Evolutionary conservation across 2,888 invertebrate genomes (phyloP).

Genomic region (Nineta flava): DNA sequence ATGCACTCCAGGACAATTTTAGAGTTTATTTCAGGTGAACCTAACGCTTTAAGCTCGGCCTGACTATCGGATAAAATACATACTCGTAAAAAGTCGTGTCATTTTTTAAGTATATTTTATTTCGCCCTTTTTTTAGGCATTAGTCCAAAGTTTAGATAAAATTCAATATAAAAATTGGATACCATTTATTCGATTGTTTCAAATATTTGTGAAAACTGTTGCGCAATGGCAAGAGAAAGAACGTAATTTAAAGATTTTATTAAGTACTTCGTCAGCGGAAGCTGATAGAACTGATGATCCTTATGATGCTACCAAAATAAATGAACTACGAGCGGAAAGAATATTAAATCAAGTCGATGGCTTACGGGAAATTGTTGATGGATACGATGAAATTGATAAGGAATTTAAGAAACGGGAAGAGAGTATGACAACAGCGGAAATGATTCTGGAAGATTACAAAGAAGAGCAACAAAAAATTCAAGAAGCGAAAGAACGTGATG

Average conservation of each 20-base stretch:
- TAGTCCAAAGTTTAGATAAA: slow-evolving; percentile 42
- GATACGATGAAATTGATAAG: slow-evolving; percentile 26
- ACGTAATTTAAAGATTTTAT: slow-evolving; percentile 7
- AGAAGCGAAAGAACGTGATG: slow-evolving; percentile 15
- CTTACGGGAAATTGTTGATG: slow-evolving; percentile 16
- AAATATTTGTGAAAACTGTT: slow-evolving; percentile 47
- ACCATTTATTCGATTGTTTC: slow-evolving; percentile 53
- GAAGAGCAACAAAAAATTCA: slow-evolving; percentile 23
- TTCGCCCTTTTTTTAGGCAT: slow-evolving; percentile 32
- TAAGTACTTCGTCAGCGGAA: slow-evolving; percentile 5
- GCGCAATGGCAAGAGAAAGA: slow-evolving; percentile 31
- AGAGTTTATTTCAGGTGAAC: too few relatives aligned
- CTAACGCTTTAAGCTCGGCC: too few relatives aligned
- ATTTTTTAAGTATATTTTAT: too few relatives aligned
- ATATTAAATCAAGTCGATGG: slow-evolving; percentile 24
- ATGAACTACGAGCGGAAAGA: slow-evolving; percentile 16
- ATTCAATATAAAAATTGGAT: slow-evolving; percentile 38
- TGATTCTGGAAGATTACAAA: slow-evolving; percentile 33
- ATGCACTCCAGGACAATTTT: too few relatives aligned
- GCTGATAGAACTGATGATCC: not conserved
- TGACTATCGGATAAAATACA: too few relatives aligned
- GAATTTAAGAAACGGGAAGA: slow-evolving; percentile 15
- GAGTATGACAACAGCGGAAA: slow-evolving; percentile 31
- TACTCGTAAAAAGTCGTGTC: too few relatives aligned
- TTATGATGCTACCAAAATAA: not conserved